A percentile compares a stretch with the other conserved stretches of the same genome.
Conservation (phyloP, 2,113 vertebrate species). For the Himantopus leucocephalus region DNA sequence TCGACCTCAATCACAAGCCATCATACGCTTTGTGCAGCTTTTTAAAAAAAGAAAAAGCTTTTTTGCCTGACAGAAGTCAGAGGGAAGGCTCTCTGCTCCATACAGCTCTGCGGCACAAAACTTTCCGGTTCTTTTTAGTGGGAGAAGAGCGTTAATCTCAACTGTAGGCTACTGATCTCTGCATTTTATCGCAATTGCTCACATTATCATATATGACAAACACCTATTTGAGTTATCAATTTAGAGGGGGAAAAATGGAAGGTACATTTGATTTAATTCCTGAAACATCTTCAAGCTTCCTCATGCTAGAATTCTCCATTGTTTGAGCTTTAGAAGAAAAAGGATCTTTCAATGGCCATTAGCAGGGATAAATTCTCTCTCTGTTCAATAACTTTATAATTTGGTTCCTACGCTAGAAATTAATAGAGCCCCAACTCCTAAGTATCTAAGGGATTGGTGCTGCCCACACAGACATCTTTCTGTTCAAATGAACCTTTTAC, state of each 20-base stretch:
- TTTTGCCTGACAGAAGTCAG: background rate
- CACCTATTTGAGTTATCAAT: background rate
- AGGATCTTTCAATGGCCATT: conserved; percentile 43
- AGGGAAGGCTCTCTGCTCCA: background rate
- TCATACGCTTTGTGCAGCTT: fast-evolving
- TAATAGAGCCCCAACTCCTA: conserved; percentile 52
- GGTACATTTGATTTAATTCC: conserved; percentile 7
- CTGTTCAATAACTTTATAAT: conserved; percentile 66
- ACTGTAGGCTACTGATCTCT: background rate
- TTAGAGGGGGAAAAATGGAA: background rate
- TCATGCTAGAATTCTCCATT: background rate
- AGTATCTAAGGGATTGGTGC: conserved; percentile 25
- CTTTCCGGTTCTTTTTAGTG: fast-evolving
- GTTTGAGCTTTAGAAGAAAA: background rate
- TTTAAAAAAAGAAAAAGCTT: no score
- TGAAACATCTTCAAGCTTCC: background rate
- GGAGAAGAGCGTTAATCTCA: background rate
- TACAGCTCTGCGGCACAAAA: background rate
- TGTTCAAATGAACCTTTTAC: conserved; percentile 58
- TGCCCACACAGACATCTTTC: conserved; percentile 11
- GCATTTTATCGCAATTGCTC: background rate
- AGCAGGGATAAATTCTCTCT: conserved; percentile 49
- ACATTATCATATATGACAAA: background rate
- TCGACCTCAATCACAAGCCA: fast-evolving
- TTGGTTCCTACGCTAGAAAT: conserved; percentile 64